Conservation (phyloP, 2,797 vertebrate genomes). For the Vipera latastei region DNA sequence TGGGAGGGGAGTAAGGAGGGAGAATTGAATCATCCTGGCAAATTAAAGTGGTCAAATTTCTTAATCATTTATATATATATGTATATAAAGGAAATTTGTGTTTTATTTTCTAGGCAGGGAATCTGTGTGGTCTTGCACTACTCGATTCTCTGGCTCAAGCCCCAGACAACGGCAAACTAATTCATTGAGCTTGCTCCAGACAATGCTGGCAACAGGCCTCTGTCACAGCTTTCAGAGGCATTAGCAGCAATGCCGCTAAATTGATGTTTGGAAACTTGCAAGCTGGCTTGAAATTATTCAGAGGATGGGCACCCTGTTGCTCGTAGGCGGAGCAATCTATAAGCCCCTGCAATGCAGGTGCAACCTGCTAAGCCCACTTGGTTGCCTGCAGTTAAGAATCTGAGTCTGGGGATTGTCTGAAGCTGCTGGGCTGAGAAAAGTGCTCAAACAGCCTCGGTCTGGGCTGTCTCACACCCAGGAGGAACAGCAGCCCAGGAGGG, state of each 20-base stretch:
- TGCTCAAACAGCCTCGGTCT: not conserved
- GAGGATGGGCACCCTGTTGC: not conserved
- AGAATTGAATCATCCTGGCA: slow-evolving; percentile 1
- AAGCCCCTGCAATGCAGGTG: not conserved
- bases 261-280: not conserved
- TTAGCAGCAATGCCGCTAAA: not conserved
- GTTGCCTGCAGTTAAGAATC: not conserved
- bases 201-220: not conserved
- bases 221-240: not conserved
- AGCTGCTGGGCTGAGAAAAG: not conserved
- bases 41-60: slow-evolving; percentile 11
- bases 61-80: not conserved
- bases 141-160: slow-evolving; percentile 16
- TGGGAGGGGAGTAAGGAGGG: not conserved
- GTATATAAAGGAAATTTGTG: not conserved
- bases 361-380: not conserved
- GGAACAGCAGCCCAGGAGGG: not conserved
- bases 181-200: slow-evolving; percentile 6
- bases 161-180: slow-evolving; percentile 6
- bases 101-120: slow-evolving; percentile 12
- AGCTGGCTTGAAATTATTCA: not conserved
- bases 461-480: not conserved
- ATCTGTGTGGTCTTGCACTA: slow-evolving; percentile 14
- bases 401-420: not conserved
- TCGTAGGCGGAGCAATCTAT: not conserved